Evolutionary conservation across 1,140 invertebrate species (phyloP).

Genomic region (Cyphomyrmex costatus): DNA sequence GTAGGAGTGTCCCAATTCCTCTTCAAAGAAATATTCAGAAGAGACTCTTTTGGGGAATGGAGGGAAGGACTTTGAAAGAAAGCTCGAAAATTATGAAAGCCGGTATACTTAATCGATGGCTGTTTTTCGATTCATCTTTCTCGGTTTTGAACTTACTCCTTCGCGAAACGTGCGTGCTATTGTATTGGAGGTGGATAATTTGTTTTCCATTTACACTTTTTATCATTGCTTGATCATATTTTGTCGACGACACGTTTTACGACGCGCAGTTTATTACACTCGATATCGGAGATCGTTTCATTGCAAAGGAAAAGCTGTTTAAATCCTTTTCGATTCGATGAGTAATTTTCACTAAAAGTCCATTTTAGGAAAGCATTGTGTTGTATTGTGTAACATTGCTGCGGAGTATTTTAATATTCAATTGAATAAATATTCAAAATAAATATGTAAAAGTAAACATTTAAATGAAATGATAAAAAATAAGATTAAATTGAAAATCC

Average conservation of each 20-base stretch:
- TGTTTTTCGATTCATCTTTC: slow-evolving; percentile 21
- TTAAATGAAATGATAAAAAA: neutral
- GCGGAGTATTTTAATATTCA: neutral
- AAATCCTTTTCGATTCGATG: slow-evolving; percentile 14
- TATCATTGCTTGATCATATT: slow-evolving; percentile 18
- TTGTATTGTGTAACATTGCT: neutral
- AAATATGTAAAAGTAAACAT: too few relatives aligned
- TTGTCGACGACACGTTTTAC: slow-evolving; percentile 34
- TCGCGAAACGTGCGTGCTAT: neutral
- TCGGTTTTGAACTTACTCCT: neutral
- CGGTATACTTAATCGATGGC: slow-evolving; percentile 31
- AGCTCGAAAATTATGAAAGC: slow-evolving; percentile 37
- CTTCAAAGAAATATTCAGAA: slow-evolving; percentile 6
- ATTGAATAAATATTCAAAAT: neutral
- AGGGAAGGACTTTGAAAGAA: slow-evolving; percentile 25
- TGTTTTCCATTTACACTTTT: slow-evolving; percentile 30
- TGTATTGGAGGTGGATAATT: slow-evolving; percentile 7
- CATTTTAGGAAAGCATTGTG: neutral
- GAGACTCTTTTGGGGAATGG: neutral
- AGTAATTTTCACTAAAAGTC: neutral
- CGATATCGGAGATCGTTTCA: slow-evolving; percentile 15
- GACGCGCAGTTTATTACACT: slow-evolving; percentile 15
- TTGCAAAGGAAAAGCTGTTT: neutral
- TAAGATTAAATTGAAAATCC: neutral
- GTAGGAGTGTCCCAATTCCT: neutral